Evolutionary conservation across 1,140 invertebrate species (phyloP), one percentile per base, ranked within the genome.

Genomic region (Portunus trituberculatus): DNA sequence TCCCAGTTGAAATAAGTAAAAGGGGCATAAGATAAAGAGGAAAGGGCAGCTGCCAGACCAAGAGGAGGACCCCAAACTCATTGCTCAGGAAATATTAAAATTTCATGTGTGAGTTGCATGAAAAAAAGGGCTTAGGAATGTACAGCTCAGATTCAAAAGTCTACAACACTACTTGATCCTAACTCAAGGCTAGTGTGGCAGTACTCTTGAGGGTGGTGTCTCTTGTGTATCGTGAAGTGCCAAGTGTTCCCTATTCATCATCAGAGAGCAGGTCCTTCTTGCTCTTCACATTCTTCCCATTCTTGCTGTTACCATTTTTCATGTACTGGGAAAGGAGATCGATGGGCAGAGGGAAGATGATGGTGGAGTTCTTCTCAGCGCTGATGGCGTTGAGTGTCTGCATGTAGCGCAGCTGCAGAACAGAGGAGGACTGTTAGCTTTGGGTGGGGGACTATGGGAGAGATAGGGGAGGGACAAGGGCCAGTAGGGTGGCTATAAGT

Each of bases 321-420:
- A 92, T 95, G 84, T 95, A 95, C 25, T 95, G 94, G 83, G 94
- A 95, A 86, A 99, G 97, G 96, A 99, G 98, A 96, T 99, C 99
- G 97, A 99, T 98, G 46, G 99, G 99, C 96, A 95, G 94, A 20
- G 94, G 94, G 94, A 95, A 95, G 31, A 95, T 95, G 52, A 95
- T 95, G 48, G 94, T 99, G 7, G 99, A 99, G 97, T 99, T 99
- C 97, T 99, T 99, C 97, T 99, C 99, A 2, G 99, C 99, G 84
- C 99, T 99, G 97, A 99, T 99, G 16, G 98, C 98, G 97, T 98
- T 99, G 93, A 99, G 97, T 10, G 99, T 99, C 97, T 99, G 98
- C 46, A 98, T 96, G 96, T 97, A 97, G 45, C 97, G 96, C 1
- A 99, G 97, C 97, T 99, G 99, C 84, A 99, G 97, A 7, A 98